Evolutionary conservation across 2,113 vertebrate species (phyloP).

Genomic region (Natator depressus): DNA sequence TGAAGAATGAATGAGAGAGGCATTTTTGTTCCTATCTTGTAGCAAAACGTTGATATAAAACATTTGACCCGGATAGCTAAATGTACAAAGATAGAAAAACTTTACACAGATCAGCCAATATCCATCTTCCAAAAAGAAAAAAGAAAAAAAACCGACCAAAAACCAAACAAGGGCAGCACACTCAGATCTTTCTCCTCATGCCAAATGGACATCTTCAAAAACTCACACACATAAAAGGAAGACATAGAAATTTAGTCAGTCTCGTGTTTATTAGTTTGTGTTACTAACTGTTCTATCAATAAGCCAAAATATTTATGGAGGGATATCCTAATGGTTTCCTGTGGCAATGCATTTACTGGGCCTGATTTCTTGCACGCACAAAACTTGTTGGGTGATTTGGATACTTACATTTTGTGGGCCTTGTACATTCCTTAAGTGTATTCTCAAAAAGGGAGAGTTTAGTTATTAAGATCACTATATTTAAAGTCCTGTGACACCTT

Average conservation of each 20-base stretch:
- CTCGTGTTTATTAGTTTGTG: background rate
- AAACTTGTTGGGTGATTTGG: background rate
- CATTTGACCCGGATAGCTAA: background rate
- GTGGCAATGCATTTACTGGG: accelerated
- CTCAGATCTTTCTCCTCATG: background rate
- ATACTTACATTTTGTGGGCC: background rate
- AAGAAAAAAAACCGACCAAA: background rate
- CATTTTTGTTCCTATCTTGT: too few relatives aligned
- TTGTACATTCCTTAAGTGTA: background rate
- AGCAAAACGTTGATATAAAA: background rate
- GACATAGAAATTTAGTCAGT: background rate
- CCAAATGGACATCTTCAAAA: background rate
- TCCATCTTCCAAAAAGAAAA: background rate
- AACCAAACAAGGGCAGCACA: background rate
- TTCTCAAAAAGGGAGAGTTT: background rate
- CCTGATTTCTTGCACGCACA: background rate
- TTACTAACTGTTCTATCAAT: background rate
- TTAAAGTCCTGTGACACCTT: too few relatives aligned
- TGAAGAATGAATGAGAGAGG: background rate
- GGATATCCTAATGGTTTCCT: background rate
- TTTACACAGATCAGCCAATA: background rate
- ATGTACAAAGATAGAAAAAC: background rate
- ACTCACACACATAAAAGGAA: background rate
- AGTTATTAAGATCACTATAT: background rate
- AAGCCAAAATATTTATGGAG: background rate